phyloP scores from a whole-genome alignment of 2,888 invertebrate genomes.

The Sycophila texana region DNA sequence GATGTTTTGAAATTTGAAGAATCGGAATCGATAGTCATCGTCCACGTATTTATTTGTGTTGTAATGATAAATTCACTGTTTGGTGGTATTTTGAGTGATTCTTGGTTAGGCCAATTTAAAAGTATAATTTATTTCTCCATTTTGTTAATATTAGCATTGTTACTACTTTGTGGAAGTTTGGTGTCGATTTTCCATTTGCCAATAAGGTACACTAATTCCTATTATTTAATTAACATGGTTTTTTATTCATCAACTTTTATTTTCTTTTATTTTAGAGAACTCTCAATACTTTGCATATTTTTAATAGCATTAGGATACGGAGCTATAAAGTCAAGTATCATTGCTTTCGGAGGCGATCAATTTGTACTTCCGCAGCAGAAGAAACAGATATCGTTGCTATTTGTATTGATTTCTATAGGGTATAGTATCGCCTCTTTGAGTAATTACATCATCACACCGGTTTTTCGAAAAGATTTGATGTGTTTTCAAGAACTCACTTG shows the following conservation, averaged over 20 bases:
- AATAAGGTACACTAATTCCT: not conserved
- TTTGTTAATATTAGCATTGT: not conserved
- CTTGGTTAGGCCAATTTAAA: not conserved
- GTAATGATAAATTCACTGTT: not conserved
- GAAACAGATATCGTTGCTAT: slow-evolving; percentile 87
- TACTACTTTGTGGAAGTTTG: not conserved
- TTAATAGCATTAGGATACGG: slow-evolving; percentile 93
- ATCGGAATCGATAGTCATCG: not conserved
- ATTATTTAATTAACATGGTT: not conserved
- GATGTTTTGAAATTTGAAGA: slow-evolving; percentile 19
- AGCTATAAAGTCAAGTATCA: slow-evolving; percentile 95
- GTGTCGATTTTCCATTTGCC: not conserved
- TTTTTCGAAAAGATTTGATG: slow-evolving; percentile 86
- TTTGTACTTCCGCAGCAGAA: slow-evolving; percentile 89
- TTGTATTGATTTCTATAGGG: slow-evolving; percentile 95
- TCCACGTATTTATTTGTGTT: not conserved
- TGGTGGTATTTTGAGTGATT: slow-evolving; percentile 26
- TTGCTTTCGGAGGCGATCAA: slow-evolving; percentile 97
- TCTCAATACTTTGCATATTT: slow-evolving; percentile 75
- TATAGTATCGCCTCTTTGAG: slow-evolving; percentile 94
- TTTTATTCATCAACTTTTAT: not conserved
- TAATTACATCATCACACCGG: slow-evolving; percentile 91
- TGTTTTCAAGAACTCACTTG: slow-evolving; percentile 88
- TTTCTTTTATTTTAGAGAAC: slow-evolving; percentile 76
- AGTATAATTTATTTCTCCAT: slow-evolving; percentile 16